Evolutionary conservation across 2,113 vertebrate genomes (phyloP), one percentile per base, ranked within the genome.

Genomic region (Bubo bubo): DNA sequence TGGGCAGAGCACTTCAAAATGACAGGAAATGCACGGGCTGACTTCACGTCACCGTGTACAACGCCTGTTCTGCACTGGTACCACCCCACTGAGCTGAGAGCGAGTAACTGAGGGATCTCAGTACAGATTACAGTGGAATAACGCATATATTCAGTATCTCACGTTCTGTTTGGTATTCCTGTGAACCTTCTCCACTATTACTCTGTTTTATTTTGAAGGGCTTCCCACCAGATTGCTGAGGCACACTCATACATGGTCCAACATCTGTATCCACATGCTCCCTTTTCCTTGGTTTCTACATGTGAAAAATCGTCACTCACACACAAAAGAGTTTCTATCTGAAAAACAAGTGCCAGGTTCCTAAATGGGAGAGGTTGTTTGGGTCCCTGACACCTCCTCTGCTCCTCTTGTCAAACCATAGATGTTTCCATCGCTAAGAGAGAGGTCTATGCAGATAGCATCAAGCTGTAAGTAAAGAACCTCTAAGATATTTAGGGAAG

Each of bases 41-140:
- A 17, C 23, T 15, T 34, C 50, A 19, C 5, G 2, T 45, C 58
- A 17, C 43, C 20, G 43, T 1, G 1, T 9, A 3, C 66, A 11
- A 5, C 0, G 1, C 43, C 28, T 10, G 32, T 8, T 30, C 64
- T 27, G 10, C 12, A 6, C 23, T 13, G 59, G 17, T 8, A 6
- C 34, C 49, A 14, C 27, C 43, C 49, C n/a, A 5, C 0, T 6
- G 15, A 13, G 20, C 37, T 6, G 17, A 34, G 4, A 28, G 62
- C 1, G 2, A 55, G 5, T 8, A 28, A n/a, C n/a, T 1, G 17
- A 19, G 55, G 5, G 47, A n/a, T 27, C 24, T 17, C 5, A 17
- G 21, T 8, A 12, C 0, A 9, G n/a, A 32, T 23, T 18, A 10
- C 45, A 30, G 59, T 3, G 28, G 23, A 37, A 34, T 9, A 20